phyloP scores from a whole-genome alignment of 1,140 invertebrate species.

The Cydia pomonella region DNA sequence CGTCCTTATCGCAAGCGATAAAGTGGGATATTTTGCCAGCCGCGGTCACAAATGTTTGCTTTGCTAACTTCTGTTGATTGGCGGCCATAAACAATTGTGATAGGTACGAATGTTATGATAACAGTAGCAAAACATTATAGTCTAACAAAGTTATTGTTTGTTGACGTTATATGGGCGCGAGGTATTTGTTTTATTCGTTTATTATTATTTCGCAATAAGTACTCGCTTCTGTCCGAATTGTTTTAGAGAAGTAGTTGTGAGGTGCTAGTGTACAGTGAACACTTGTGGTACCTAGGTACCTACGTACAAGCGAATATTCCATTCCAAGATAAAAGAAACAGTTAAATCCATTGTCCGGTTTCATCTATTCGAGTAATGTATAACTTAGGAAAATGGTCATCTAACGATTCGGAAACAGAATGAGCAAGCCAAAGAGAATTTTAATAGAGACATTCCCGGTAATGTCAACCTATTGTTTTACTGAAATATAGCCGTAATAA shows the following conservation, averaged over 20 bases:
- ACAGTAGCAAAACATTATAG: conserved; percentile 31
- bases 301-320: neutral
- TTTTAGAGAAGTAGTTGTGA: conserved; percentile 15
- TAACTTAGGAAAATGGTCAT: neutral
- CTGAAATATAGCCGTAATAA: neutral
- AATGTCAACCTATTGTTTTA: neutral
- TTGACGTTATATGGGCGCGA: conserved; percentile 20
- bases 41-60: conserved; percentile 18
- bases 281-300: too few relatives aligned
- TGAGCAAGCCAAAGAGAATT: neutral
- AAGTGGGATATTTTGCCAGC: too few relatives aligned
- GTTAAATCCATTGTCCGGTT: neutral
- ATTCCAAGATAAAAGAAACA: neutral
- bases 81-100: conserved; percentile 27
- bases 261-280: neutral
- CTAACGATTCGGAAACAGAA: neutral
- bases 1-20: too few relatives aligned
- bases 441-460: neutral
- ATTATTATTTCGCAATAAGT: conserved; percentile 13
- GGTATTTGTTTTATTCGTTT: conserved; percentile 20
- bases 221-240: conserved; percentile 12
- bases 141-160: conserved; percentile 24
- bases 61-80: conserved; percentile 27
- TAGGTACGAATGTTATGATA: conserved; percentile 26
- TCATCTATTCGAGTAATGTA: neutral